Conservation (phyloP, 2,797 vertebrate species). For the Sebastes alutus region DNA sequence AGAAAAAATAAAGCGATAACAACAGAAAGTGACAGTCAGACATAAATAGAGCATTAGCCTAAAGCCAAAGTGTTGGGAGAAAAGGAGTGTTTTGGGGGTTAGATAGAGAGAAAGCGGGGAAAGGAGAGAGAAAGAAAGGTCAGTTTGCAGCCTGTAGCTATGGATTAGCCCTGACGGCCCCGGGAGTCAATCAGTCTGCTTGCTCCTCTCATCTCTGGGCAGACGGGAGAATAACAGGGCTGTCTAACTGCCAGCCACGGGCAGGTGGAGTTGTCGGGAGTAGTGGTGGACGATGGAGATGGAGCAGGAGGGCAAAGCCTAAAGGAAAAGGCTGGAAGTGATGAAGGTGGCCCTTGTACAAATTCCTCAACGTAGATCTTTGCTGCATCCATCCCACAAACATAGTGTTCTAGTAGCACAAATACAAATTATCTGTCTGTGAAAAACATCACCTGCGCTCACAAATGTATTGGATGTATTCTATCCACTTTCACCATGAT, state of each 20-base stretch:
- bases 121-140: constrained; percentile 14
- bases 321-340: constrained; percentile 5
- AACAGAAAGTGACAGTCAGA: constrained; percentile 53
- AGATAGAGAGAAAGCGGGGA: constrained; percentile 23
- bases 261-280: constrained; percentile 29
- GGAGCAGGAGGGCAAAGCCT: constrained; percentile 18
- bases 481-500: not conserved
- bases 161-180: constrained; percentile 59
- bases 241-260: constrained; percentile 36
- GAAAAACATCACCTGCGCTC: not conserved
- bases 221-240: constrained; percentile 48
- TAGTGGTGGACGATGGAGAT: constrained; percentile 8
- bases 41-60: constrained; percentile 59
- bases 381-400: not conserved
- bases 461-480: not conserved
- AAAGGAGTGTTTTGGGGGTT: constrained; percentile 37
- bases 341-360: not conserved
- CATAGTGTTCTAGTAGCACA: not conserved
- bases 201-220: constrained; percentile 61
- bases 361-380: not conserved
- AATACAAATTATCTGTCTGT: not conserved
- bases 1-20: constrained; percentile 26
- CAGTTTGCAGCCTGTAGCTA: constrained; percentile 56
- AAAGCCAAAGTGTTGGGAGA: constrained; percentile 48
- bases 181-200: constrained; percentile 66